Conservation (phyloP, 23 tunicate genomes). For the Halocynthia roretzi region DNA sequence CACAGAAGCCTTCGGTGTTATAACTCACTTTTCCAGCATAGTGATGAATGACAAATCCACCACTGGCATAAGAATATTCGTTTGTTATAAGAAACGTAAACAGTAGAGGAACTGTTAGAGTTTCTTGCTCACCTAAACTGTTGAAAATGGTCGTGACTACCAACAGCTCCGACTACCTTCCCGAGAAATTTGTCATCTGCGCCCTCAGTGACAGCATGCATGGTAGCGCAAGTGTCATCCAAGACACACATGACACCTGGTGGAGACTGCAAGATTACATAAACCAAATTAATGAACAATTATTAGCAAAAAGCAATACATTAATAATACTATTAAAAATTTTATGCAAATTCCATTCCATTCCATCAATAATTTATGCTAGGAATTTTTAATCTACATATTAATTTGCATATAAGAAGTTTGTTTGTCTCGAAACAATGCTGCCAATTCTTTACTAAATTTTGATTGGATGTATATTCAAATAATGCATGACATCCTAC, state of each 20-base stretch:
- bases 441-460: not conserved
- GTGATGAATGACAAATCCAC: conserved; percentile 78
- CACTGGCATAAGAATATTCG: conserved; percentile 20
- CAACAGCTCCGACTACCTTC: conserved; percentile 58
- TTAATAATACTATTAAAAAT: not conserved
- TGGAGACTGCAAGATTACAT: conserved; percentile 43
- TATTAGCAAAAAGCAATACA: not conserved
- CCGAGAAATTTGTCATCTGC: conserved; percentile 88
- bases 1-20: conserved; percentile 89
- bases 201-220: conserved; percentile 92
- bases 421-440: no score
- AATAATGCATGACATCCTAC: not conserved
- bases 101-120: not conserved
- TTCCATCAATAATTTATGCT: no score
- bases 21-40: conserved; percentile 97
- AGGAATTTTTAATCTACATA: no score
- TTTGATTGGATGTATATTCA: not conserved
- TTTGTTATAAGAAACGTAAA: not conserved
- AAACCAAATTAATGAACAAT: not conserved
- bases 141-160: conserved; percentile 72
- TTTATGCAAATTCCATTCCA: not conserved
- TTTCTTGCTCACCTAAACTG: conserved; percentile 34
- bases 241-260: conserved; percentile 91
- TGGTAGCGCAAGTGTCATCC: conserved; percentile 96
- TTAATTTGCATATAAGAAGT: no score